Evolutionary conservation across 35 echinoderm and acorn worm species (phyloP).

Genomic region (Holothuria glaberrima): DNA sequence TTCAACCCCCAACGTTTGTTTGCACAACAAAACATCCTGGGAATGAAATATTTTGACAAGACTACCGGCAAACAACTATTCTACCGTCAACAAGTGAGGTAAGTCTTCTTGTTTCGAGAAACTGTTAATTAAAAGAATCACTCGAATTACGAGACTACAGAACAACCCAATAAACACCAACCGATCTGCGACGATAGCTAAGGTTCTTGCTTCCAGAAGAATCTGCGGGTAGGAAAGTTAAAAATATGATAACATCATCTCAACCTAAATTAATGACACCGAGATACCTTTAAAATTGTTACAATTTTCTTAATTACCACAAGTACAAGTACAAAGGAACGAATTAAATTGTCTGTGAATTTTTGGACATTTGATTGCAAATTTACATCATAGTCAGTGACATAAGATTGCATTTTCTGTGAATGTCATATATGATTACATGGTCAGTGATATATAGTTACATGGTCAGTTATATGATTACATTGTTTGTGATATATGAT

Average conservation of each 20-base stretch:
- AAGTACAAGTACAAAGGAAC: not conserved
- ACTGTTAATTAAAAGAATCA: not conserved
- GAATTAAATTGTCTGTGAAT: not conserved
- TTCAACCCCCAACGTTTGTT: too few species aligned
- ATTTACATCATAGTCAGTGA: too few species aligned
- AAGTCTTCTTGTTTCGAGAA: not conserved
- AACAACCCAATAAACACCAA: not conserved
- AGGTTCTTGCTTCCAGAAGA: not conserved
- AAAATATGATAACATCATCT: not conserved
- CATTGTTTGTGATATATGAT: too few species aligned
- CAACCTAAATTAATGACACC: not conserved
- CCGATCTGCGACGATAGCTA: not conserved
- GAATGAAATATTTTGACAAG: too few species aligned
- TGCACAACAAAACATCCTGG: too few species aligned
- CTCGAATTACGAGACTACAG: not conserved
- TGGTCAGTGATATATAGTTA: too few species aligned
- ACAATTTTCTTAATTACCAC: not conserved
- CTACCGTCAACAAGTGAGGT: not conserved
- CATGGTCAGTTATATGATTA: too few species aligned
- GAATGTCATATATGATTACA: too few species aligned
- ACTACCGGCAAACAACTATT: too few species aligned
- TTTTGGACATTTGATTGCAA: not conserved
- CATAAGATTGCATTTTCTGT: too few species aligned
- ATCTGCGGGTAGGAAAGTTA: not conserved
- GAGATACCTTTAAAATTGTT: not conserved